A percentile compares a stretch with the other conserved stretches of the same genome.
Conservation (phyloP, 2,888 invertebrate species). For the Zhuqinia jingwanae region DNA sequence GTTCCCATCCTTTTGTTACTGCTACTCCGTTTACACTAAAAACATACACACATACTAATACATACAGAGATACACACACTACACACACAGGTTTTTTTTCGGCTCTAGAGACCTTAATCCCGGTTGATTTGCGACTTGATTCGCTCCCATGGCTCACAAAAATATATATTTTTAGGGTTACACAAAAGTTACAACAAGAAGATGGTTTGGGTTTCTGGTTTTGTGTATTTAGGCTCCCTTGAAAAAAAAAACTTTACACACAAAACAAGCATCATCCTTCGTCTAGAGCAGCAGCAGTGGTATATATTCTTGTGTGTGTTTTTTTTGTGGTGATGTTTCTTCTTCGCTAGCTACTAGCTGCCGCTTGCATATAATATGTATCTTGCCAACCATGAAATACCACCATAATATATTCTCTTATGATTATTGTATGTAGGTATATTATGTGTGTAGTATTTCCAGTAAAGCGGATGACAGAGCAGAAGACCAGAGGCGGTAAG, state of each 20-base stretch:
- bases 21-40: too few relatives aligned
- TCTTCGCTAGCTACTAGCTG: too few relatives aligned
- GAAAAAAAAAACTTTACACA: conserved; percentile 23
- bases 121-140: conserved; percentile 64
- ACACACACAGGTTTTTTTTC: too few relatives aligned
- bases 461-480: too few relatives aligned
- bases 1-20: conserved; percentile 31
- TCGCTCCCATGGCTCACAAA: conserved; percentile 55
- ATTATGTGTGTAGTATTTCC: too few relatives aligned
- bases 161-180: conserved; percentile 50
- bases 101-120: conserved; percentile 62
- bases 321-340: too few relatives aligned
- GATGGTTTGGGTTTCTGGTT: conserved; percentile 29
- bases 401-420: not conserved
- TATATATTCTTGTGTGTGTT: too few relatives aligned
- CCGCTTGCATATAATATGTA: too few relatives aligned
- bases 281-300: not conserved
- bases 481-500: too few relatives aligned
- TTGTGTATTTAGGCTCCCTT: not conserved
- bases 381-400: too few relatives aligned
- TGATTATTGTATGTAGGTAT: not conserved
- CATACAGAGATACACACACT: conserved; percentile 2
- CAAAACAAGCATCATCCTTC: conserved; percentile 7
- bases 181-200: conserved; percentile 22
- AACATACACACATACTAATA: not conserved